Percentiles rank a stretch among this genome's conserved stretches.
phyloP scores from a whole-genome alignment of 2,888 invertebrate genomes.

The Parthenolecanium corni region DNA sequence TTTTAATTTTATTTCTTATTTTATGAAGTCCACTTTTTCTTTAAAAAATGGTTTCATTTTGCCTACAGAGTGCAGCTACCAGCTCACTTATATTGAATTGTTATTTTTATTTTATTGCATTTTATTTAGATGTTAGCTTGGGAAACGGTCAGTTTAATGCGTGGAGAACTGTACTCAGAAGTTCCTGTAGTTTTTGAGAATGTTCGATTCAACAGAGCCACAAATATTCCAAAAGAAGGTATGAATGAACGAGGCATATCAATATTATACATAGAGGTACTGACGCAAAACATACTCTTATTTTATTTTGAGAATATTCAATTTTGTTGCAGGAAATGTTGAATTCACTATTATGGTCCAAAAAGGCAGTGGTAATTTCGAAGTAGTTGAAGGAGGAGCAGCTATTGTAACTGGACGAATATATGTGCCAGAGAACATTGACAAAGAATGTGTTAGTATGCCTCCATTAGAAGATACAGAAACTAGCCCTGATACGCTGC shows the following conservation, averaged over 20 bases:
- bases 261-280: background rate
- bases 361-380: conserved; percentile 49
- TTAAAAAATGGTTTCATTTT: no score
- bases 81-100: no score
- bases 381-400: conserved; percentile 53
- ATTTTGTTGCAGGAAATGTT: conserved; percentile 36
- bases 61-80: no score
- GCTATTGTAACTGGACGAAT: conserved; percentile 60
- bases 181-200: conserved; percentile 74
- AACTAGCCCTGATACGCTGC: conserved; percentile 40
- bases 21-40: no score
- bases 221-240: conserved; percentile 58
- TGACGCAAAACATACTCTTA: no score
- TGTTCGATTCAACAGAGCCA: conserved; percentile 70
- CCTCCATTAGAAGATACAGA: conserved; percentile 39
- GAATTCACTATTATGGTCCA: conserved; percentile 48
- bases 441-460: conserved; percentile 45
- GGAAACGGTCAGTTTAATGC: conserved; percentile 63
- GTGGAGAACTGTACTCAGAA: conserved; percentile 52
- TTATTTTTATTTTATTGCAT: conserved; percentile 31
- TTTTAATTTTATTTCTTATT: no score
- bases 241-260: conserved; percentile 20
- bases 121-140: conserved; percentile 49
- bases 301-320: background rate
- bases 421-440: conserved; percentile 45